These are phyloP conservation scores for Arremon brunneinucha DNA, from an alignment of 2,797 vertebrate genomes.

Conservation along the genomic window DNA sequence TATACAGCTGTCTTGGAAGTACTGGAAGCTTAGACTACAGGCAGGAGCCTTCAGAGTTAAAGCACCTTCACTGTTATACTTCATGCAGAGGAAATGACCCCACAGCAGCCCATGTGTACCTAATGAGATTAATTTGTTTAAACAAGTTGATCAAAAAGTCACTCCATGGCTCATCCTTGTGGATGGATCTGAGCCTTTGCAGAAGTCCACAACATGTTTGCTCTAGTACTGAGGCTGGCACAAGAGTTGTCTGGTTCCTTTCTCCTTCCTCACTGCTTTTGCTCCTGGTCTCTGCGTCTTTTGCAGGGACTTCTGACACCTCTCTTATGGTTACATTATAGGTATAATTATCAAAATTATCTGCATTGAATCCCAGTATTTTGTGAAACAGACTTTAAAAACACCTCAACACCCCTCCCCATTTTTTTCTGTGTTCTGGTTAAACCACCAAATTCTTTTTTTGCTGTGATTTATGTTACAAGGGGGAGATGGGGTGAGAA, in stretches of 20 bases:
- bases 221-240: background rate
- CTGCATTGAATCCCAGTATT: background rate
- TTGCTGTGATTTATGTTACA: background rate
- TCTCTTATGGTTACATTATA: background rate
- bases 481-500: background rate
- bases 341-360: background rate
- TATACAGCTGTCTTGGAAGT: background rate
- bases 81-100: background rate
- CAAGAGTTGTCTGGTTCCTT: background rate
- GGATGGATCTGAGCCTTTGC: background rate
- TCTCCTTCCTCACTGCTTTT: background rate
- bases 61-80: background rate
- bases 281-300: background rate
- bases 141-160: background rate
- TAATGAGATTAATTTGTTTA: background rate
- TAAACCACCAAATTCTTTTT: background rate
- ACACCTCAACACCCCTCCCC: rapidly evolving
- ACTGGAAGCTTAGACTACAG: background rate
- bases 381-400: background rate
- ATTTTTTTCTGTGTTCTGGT: background rate
- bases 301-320: background rate
- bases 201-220: background rate
- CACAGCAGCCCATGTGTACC: background rate
- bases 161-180: background rate
- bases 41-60: background rate